phyloP scores from a whole-genome alignment of 1,140 invertebrate species.

The Spodoptera frugiperda region DNA sequence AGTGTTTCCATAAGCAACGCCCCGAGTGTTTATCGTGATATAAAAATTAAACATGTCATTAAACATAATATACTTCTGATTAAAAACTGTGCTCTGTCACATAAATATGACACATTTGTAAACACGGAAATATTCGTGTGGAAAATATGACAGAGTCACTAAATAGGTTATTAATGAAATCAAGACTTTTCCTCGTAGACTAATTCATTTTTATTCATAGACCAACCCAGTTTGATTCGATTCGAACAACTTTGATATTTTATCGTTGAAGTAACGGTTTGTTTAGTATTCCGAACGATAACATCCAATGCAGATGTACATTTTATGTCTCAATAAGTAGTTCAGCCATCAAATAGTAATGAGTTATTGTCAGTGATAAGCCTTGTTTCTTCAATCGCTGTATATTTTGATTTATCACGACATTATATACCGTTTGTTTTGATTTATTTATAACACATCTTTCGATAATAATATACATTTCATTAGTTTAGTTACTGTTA shows the following conservation, averaged over 20 bases:
- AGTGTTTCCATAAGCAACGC: neutral
- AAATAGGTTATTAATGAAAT: constrained; percentile 6
- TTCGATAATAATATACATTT: neutral
- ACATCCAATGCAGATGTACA: constrained; percentile 34
- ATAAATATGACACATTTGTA: constrained; percentile 38
- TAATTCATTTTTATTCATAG: constrained; percentile 11
- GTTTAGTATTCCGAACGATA: constrained; percentile 42
- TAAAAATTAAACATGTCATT: constrained; percentile 5
- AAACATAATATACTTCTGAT: constrained; percentile 28
- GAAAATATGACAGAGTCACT: constrained; percentile 1
- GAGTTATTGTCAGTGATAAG: constrained; percentile 52
- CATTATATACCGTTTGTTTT: constrained; percentile 6
- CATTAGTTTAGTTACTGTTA: neutral
- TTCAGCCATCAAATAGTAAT: constrained; percentile 50
- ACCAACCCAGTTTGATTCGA: constrained; percentile 1
- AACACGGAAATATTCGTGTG: constrained; percentile 27
- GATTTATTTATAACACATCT: constrained; percentile 51
- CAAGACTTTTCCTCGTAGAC: constrained; percentile 10
- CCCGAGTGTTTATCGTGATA: neutral
- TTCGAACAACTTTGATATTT: constrained; percentile 1
- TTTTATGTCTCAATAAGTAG: constrained; percentile 45
- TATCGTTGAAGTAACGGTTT: constrained; percentile 44
- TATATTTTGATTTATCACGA: constrained; percentile 37
- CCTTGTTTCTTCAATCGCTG: constrained; percentile 19
- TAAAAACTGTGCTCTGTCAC: neutral